These are phyloP conservation scores for Taenioides sp. DNA, from an alignment of 2,797 vertebrate species.

Conservation along the genomic window DNA sequence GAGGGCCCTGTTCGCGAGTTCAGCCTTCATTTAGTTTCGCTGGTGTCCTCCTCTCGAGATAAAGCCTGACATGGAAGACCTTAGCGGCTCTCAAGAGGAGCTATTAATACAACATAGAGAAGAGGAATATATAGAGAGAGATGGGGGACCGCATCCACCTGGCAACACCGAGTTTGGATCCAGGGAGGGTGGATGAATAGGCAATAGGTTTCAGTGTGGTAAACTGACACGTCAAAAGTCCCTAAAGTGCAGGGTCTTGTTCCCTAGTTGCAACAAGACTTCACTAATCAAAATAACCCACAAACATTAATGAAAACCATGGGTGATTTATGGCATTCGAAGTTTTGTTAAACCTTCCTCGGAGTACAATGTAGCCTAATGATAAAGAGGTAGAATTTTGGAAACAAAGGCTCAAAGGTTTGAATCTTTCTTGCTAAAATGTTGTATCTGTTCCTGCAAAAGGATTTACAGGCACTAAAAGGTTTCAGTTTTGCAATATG, in stretches of 20 bases:
- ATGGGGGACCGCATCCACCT: conserved; percentile 63
- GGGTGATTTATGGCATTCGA: conserved; percentile 9
- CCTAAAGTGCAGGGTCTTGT: conserved; percentile 43
- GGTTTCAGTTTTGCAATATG: not conserved
- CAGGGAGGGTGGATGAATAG: conserved; percentile 60
- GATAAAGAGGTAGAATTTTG: not conserved
- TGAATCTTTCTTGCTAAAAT: not conserved
- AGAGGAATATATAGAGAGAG: conserved; percentile 45
- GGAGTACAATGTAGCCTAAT: conserved; percentile 11
- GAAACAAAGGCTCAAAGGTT: conserved; percentile 20
- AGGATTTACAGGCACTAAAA: not conserved
- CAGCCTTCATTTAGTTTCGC: conserved; percentile 80
- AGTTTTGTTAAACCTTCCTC: conserved; percentile 21
- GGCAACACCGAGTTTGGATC: conserved; percentile 66
- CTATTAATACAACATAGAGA: conserved; percentile 75
- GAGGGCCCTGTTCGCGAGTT: conserved; percentile 78
- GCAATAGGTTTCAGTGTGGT: conserved; percentile 45
- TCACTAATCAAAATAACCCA: conserved; percentile 41
- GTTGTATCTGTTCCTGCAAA: not conserved
- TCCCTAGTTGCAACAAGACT: conserved; percentile 29
- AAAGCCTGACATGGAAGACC: conserved; percentile 72
- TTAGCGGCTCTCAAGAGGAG: conserved; percentile 76
- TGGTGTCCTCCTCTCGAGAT: conserved; percentile 76
- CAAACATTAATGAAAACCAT: conserved; percentile 47
- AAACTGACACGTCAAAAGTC: conserved; percentile 43